These are phyloP conservation scores for Hafferia zeledoni DNA, from an alignment of 2,797 vertebrate species.

Conservation along the genomic window DNA sequence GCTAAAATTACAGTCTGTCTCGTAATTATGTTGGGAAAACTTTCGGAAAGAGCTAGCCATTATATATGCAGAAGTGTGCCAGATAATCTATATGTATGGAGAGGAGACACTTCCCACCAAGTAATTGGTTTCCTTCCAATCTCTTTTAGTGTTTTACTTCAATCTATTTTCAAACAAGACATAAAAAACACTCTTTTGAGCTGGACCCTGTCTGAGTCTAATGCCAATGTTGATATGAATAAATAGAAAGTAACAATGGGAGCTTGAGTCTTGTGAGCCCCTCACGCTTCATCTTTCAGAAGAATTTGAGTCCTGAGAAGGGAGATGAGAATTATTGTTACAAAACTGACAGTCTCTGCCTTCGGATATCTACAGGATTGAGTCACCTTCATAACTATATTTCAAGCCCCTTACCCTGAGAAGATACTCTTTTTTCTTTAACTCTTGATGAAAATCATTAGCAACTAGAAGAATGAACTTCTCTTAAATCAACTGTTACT, in stretches of 20 bases:
- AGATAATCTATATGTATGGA: not conserved
- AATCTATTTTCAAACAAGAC: not conserved
- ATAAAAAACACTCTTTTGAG: not conserved
- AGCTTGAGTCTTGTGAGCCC: not conserved
- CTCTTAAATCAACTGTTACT: not conserved
- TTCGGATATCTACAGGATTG: not conserved
- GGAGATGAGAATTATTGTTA: not conserved
- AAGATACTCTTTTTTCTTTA: not conserved
- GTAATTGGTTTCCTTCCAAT: not conserved
- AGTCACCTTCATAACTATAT: not conserved
- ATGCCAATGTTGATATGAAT: not conserved
- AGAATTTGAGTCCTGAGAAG: not conserved
- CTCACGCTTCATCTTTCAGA: not conserved
- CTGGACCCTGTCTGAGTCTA: not conserved
- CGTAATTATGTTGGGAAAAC: not conserved
- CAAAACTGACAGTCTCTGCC: not conserved
- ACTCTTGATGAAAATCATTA: not conserved
- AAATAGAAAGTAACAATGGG: not conserved
- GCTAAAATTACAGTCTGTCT: not conserved
- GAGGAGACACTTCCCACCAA: not conserved
- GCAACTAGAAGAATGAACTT: not conserved
- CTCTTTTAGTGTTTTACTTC: not conserved
- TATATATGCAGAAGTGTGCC: not conserved
- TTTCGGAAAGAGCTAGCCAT: not conserved
- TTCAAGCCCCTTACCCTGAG: not conserved